Evolutionary conservation across 2,797 vertebrate genomes (phyloP).

Genomic region (Helostoma temminkii): DNA sequence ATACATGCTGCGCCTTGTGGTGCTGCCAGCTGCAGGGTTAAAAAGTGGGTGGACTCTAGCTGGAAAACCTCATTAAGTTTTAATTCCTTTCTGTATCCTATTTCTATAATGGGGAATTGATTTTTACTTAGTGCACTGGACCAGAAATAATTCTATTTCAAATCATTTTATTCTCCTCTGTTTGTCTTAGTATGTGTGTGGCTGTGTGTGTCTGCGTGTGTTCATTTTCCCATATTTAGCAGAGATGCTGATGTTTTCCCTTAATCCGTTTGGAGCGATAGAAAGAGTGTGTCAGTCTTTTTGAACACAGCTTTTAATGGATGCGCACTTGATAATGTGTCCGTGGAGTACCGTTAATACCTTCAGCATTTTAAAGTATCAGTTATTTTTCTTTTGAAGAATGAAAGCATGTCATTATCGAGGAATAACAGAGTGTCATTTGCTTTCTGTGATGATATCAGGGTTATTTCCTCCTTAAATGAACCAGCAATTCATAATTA

Average conservation of each 20-base stretch:
- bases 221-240: slow-evolving; percentile 39
- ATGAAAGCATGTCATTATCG: slow-evolving; percentile 11
- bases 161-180: slow-evolving; percentile 77
- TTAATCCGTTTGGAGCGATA: slow-evolving; percentile 56
- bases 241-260: slow-evolving; percentile 55
- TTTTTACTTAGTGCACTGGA: slow-evolving; percentile 84
- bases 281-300: slow-evolving; percentile 54
- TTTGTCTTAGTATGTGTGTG: slow-evolving; percentile 58
- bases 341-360: slow-evolving; percentile 4
- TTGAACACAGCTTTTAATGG: slow-evolving; percentile 40
- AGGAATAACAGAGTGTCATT: slow-evolving; percentile 13
- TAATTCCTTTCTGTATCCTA: slow-evolving; percentile 86
- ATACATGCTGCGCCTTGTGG: slow-evolving; percentile 23
- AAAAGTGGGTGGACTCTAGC: slow-evolving; percentile 75
- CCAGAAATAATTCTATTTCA: slow-evolving; percentile 86
- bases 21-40: slow-evolving; percentile 53
- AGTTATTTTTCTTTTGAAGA: slow-evolving; percentile 13
- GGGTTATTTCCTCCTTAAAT: slow-evolving; percentile 15
- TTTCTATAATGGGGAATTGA: slow-evolving; percentile 86
- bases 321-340: slow-evolving; percentile 37
- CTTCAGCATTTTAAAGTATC: slow-evolving; percentile 2
- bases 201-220: slow-evolving; percentile 32
- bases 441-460: slow-evolving; percentile 8
- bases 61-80: slow-evolving; percentile 87
- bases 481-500: slow-evolving; percentile 29